Evolutionary conservation across 2,113 vertebrate genomes (phyloP).

Genomic region (Trematomus loennbergii): DNA sequence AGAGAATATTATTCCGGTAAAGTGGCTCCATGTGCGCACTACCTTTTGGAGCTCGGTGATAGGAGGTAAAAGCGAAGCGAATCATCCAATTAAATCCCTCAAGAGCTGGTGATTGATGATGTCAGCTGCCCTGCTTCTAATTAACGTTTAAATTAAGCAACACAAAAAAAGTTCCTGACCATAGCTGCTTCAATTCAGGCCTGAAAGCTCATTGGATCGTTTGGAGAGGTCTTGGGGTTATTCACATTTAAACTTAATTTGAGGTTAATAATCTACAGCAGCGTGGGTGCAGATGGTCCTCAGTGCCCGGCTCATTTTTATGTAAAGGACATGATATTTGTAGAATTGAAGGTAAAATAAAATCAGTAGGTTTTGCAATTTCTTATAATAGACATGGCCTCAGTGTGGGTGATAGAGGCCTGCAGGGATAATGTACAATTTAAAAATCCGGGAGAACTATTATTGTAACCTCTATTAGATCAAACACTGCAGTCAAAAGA

Average conservation of each 20-base stretch:
- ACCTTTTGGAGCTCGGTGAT: constrained; percentile 14
- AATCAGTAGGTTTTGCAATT: neutral
- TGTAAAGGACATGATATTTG: neutral
- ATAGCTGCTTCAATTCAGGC: constrained; percentile 51
- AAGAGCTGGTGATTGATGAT: constrained; percentile 81
- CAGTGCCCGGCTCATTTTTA: neutral
- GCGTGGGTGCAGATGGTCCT: neutral
- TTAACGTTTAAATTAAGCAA: constrained; percentile 81
- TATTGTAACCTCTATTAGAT: neutral
- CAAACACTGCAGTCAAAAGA: neutral
- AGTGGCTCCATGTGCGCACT: neutral
- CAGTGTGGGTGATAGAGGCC: neutral
- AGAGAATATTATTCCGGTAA: neutral
- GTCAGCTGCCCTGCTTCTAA: constrained; percentile 84
- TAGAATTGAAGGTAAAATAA: neutral
- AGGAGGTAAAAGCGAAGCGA: constrained; percentile 46
- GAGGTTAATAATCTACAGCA: constrained; percentile 46
- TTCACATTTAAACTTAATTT: constrained; percentile 16
- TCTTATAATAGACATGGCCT: neutral
- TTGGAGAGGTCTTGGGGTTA: constrained; percentile 6
- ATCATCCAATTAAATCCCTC: constrained; percentile 74
- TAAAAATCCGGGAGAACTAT: neutral
- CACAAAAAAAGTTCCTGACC: constrained; percentile 63
- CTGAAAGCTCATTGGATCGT: constrained; percentile 43
- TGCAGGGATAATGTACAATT: neutral